These are phyloP conservation scores for Metaphire vulgaris DNA, from an alignment of 1,140 invertebrate species.

Conservation along the genomic window DNA sequence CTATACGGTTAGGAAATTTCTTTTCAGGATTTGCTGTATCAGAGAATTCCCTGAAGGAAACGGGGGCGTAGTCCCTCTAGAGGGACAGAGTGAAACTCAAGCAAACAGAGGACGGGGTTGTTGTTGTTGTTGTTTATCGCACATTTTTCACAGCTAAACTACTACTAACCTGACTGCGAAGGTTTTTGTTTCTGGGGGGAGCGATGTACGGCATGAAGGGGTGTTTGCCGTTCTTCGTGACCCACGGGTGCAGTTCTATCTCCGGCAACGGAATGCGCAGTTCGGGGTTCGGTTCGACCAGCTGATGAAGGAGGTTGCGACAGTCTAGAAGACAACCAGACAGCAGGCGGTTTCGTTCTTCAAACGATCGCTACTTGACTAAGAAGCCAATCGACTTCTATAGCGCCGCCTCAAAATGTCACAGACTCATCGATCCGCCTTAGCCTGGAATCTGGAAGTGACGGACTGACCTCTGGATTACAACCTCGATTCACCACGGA, in stretches of 20 bases:
- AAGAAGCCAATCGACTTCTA: no score
- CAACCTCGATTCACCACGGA: no score
- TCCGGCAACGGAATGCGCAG: constrained; percentile 46
- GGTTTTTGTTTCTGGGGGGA: constrained; percentile 39
- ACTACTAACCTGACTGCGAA: constrained; percentile 42
- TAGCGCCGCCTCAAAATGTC: no score
- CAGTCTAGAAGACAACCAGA: constrained; percentile 38
- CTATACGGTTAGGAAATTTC: neutral
- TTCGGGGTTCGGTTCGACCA: constrained; percentile 46
- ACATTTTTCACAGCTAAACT: no score
- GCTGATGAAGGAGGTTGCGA: constrained; percentile 43
- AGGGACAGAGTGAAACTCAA: neutral
- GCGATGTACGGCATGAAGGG: constrained; percentile 44
- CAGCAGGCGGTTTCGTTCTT: no score
- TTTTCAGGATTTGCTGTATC: neutral
- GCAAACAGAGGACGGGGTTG: no score
- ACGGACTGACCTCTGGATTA: no score
- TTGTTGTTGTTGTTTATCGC: no score
- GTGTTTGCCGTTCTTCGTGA: constrained; percentile 43
- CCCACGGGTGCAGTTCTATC: constrained; percentile 47
- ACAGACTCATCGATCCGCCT: no score
- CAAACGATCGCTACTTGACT: no score
- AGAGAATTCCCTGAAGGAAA: neutral
- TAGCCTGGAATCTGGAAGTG: no score
- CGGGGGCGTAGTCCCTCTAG: neutral